Conservation (phyloP, 2,888 invertebrate species). For the Glyphotaelius pellucidus region DNA sequence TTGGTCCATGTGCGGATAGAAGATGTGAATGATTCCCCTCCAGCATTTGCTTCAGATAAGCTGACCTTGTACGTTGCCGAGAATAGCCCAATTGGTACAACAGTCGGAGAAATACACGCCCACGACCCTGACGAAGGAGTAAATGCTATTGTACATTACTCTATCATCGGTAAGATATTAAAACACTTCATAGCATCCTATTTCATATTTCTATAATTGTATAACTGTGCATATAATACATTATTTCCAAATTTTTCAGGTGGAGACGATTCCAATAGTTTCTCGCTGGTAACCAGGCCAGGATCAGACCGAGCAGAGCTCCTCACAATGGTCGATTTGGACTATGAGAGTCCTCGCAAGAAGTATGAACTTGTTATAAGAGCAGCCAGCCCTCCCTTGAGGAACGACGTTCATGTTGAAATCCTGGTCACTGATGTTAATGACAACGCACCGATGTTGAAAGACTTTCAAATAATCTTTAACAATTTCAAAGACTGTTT, state of each 20-base stretch:
- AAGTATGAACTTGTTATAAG: conserved; percentile 92
- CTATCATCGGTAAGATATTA: conserved; percentile 85
- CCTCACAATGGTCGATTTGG: conserved; percentile 92
- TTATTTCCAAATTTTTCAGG: conserved; percentile 71
- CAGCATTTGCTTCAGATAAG: conserved; percentile 92
- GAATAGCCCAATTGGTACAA: conserved; percentile 97
- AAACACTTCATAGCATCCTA: not conserved
- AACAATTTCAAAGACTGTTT: conserved; percentile 97
- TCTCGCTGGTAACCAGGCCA: conserved; percentile 87
- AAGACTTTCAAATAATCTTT: conserved; percentile 95
- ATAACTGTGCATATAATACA: not conserved
- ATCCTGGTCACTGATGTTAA: conserved; percentile 95
- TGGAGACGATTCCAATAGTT: conserved; percentile 93
- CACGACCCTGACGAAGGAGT: conserved; percentile 95
- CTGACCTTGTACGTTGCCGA: conserved; percentile 94
- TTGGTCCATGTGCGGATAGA: conserved; percentile 89
- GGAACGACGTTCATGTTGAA: conserved; percentile 92
- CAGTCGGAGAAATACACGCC: conserved; percentile 93
- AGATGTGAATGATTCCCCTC: conserved; percentile 94
- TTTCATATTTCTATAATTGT: conserved; percentile 11
- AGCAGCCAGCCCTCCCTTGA: conserved; percentile 92
- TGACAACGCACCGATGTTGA: conserved; percentile 94
- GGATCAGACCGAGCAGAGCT: conserved; percentile 92
- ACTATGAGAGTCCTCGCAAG: conserved; percentile 96
- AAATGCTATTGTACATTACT: conserved; percentile 95